These are phyloP conservation scores for Myxocyprinus asiaticus DNA, from an alignment of 2,113 vertebrate genomes.

Conservation along the genomic window DNA sequence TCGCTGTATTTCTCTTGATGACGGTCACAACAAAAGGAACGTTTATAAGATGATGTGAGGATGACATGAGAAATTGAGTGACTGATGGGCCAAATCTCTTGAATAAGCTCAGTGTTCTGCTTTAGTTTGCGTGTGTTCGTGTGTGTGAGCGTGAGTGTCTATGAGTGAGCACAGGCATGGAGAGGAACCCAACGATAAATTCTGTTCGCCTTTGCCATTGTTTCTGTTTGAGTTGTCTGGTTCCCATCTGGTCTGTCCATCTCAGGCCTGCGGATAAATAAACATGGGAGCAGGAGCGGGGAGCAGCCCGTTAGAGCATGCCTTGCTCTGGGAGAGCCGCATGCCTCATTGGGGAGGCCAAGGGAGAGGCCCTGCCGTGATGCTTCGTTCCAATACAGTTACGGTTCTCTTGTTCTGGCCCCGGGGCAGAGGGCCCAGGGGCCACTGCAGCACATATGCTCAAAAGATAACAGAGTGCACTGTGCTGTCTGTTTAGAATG, in stretches of 20 bases:
- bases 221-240: conserved; percentile 72
- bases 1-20: conserved; percentile 45
- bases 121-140: conserved; percentile 19
- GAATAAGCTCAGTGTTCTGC: conserved; percentile 40
- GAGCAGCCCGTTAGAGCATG: conserved; percentile 54
- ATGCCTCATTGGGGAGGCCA: conserved; percentile 73
- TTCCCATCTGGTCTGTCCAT: conserved; percentile 82
- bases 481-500: conserved; percentile 13
- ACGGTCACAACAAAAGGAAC: conserved; percentile 51
- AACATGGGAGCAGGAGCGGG: conserved; percentile 64
- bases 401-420: conserved; percentile 15
- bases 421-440: conserved; percentile 17
- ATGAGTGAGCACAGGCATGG: conserved; percentile 36
- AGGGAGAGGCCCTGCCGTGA: conserved; percentile 67
- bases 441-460: conserved; percentile 50
- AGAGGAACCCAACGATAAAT: conserved; percentile 57
- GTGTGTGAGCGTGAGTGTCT: neutral
- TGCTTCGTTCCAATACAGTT: conserved; percentile 42
- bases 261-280: conserved; percentile 80
- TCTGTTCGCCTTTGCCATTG: conserved; percentile 52
- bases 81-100: conserved; percentile 18
- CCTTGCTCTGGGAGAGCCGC: conserved; percentile 70
- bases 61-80: conserved; percentile 25
- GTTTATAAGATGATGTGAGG: conserved; percentile 29
- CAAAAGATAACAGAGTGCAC: conserved; percentile 53